Conservation (phyloP, 1,140 invertebrate genomes). For the Penaeus chinensis region DNA sequence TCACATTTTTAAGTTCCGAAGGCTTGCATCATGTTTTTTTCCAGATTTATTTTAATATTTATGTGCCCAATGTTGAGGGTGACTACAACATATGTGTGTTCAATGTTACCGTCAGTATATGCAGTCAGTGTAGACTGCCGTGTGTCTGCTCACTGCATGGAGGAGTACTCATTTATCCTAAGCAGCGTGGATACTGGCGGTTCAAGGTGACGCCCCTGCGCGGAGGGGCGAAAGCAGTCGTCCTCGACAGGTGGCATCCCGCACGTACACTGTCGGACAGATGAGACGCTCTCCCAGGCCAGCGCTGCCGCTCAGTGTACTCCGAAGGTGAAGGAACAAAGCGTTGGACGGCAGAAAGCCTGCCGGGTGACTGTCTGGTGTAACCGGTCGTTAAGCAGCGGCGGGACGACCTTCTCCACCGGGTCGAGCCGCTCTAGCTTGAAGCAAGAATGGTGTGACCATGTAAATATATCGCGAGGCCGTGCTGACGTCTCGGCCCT, state of each 20-base stretch:
- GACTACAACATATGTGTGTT: slow-evolving; percentile 21
- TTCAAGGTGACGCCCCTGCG: not conserved
- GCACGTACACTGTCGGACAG: not conserved
- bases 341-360: not conserved
- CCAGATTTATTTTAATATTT: slow-evolving; percentile 47
- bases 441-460: too few relatives aligned
- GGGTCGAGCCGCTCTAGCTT: too few relatives aligned
- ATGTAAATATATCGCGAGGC: too few relatives aligned
- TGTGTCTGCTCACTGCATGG: not conserved
- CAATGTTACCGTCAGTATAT: not conserved
- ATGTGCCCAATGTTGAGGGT: slow-evolving; percentile 36
- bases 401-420: too few relatives aligned
- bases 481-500: too few relatives aligned
- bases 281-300: slow-evolving; percentile 6
- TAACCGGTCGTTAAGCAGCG: too few relatives aligned
- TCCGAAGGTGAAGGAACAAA: not conserved
- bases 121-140: slow-evolving; percentile 21
- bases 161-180: too few relatives aligned
- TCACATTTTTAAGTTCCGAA: slow-evolving; percentile 57
- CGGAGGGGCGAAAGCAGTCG: too few relatives aligned
- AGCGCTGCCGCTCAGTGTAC: not conserved
- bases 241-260: not conserved
- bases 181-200: not conserved
- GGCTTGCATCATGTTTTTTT: slow-evolving; percentile 47
- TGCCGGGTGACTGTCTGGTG: slow-evolving; percentile 14